Conservation (phyloP, 2,113 vertebrate species). For the Myrmecophaga tridactyla region DNA sequence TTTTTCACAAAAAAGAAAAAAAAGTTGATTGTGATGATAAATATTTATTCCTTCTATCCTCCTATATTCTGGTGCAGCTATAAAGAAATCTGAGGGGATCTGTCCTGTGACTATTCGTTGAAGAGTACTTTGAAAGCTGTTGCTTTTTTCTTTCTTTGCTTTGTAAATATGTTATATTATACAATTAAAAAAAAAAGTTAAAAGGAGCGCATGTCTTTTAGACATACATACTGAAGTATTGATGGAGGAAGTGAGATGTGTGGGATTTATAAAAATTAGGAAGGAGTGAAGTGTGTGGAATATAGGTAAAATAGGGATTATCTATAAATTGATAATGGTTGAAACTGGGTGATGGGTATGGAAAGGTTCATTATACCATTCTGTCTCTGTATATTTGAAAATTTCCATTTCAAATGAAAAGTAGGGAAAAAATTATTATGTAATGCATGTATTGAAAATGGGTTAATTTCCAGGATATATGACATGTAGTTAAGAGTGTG, state of each 20-base stretch:
- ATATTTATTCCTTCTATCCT: no score
- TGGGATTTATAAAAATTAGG: not conserved
- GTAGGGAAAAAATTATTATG: not conserved
- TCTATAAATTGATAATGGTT: not conserved
- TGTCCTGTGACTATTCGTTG: no score
- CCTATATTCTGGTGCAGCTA: no score
- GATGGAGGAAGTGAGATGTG: not conserved
- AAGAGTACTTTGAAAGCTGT: no score
- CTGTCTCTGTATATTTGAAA: not conserved
- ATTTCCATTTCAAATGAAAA: constrained; percentile 37
- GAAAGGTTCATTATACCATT: not conserved
- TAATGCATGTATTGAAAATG: not conserved
- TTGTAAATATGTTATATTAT: no score
- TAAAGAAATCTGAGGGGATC: no score
- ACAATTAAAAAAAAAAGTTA: no score
- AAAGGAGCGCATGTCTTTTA: not conserved
- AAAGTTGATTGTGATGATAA: no score
- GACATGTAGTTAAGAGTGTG: not conserved
- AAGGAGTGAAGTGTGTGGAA: not conserved
- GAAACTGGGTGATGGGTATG: not conserved
- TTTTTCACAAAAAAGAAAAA: no score
- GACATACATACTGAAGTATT: not conserved
- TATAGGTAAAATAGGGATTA: not conserved
- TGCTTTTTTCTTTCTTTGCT: no score
- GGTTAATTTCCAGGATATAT: not conserved